A percentile compares a stretch with the other conserved stretches of the same genome.
Conservation (phyloP, 1,140 invertebrate genomes). For the Lepidurus couesii region DNA sequence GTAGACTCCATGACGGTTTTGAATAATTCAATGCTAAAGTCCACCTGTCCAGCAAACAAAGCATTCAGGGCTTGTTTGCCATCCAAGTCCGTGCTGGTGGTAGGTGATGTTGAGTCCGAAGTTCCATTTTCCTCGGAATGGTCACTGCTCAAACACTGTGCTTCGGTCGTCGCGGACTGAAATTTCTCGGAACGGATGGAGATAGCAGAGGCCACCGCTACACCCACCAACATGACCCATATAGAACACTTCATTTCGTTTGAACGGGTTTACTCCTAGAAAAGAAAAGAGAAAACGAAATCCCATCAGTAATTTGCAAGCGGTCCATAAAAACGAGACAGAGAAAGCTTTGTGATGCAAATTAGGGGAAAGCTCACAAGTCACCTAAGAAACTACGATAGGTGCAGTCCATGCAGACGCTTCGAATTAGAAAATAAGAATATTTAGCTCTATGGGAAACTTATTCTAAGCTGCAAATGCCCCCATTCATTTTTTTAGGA, state of each 20-base stretch:
- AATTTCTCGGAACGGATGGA: constrained; percentile 13
- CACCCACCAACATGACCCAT: neutral
- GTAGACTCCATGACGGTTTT: constrained; percentile 54
- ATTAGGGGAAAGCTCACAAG: neutral
- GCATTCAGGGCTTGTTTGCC: constrained; percentile 26
- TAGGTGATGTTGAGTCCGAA: neutral
- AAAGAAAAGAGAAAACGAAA: neutral
- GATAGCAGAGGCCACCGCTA: neutral
- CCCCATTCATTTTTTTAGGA: no score
- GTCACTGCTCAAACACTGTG: neutral
- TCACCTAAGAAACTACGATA: neutral
- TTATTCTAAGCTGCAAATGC: no score
- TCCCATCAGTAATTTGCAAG: neutral
- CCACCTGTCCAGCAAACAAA: constrained; percentile 51
- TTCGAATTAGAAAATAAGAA: neutral
- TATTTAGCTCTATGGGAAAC: neutral
- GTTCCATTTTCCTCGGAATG: neutral
- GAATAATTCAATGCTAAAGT: constrained; percentile 63
- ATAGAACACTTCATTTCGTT: neutral
- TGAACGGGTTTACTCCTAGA: neutral
- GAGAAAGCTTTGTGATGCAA: neutral
- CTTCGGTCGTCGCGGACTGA: neutral
- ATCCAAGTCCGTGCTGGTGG: neutral
- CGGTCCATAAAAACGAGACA: no score
- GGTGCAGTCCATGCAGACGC: neutral